Evolutionary conservation across 2,113 vertebrate species (phyloP).

Genomic region (Dasypus novemcinctus): DNA sequence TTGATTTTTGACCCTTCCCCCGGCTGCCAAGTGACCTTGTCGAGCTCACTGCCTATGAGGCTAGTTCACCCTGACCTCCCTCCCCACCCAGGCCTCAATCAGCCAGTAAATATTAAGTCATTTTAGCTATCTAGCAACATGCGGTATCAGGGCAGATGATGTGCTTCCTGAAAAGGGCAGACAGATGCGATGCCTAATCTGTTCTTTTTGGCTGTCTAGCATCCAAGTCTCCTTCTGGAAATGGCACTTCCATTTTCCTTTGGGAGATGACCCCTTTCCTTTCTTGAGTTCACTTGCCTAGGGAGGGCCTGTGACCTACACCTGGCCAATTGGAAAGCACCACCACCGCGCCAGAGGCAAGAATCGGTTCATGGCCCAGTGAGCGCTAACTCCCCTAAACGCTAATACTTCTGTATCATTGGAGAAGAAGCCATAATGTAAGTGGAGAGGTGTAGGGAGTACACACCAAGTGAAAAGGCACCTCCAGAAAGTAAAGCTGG

Average conservation of each 20-base stretch:
- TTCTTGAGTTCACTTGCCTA: background rate
- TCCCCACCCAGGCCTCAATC: background rate
- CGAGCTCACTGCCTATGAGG: background rate
- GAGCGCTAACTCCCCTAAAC: background rate
- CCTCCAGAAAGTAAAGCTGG: background rate
- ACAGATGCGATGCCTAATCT: background rate
- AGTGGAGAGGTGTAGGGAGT: fast-evolving
- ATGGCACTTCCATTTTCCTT: background rate
- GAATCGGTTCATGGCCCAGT: background rate
- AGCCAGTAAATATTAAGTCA: background rate
- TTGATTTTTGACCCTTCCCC: background rate
- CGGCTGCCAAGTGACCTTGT: background rate
- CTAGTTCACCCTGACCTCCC: background rate
- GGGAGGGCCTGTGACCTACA: background rate
- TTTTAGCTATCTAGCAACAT: background rate
- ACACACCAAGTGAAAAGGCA: background rate
- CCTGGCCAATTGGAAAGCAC: background rate
- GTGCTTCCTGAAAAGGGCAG: background rate
- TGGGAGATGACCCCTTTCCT: background rate
- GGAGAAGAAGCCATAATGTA: background rate
- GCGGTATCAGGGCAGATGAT: background rate
- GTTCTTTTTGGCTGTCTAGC: background rate
- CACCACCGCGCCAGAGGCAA: no score
- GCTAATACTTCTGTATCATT: no score
- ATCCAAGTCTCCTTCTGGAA: background rate